Evolutionary conservation across 2,888 invertebrate species (phyloP).

Genomic region (Spisula subtruncata): DNA sequence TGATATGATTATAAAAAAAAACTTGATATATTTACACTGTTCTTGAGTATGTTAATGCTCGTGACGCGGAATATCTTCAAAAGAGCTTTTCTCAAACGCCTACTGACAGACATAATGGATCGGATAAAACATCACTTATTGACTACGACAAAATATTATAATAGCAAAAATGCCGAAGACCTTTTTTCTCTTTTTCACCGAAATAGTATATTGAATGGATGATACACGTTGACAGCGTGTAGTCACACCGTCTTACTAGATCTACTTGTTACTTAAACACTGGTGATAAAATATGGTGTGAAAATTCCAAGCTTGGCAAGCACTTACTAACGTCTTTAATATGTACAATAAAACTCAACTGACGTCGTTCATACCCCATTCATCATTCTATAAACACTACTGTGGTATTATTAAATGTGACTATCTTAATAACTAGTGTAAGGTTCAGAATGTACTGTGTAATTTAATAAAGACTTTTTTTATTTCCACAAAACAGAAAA

Average conservation of each 20-base stretch:
- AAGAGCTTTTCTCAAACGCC: background rate
- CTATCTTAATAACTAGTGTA: background rate
- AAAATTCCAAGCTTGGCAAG: slow-evolving; percentile 46
- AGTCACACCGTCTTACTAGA: slow-evolving; percentile 6
- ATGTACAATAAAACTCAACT: slow-evolving; percentile 41
- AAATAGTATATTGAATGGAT: slow-evolving; percentile 21
- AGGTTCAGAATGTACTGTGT: background rate
- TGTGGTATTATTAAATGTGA: slow-evolving; percentile 5
- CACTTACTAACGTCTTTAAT: background rate
- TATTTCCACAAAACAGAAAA: background rate
- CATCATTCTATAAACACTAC: background rate
- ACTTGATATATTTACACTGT: background rate
- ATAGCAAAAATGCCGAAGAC: slow-evolving; percentile 9
- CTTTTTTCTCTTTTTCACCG: background rate
- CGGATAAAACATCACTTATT: background rate
- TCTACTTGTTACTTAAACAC: slow-evolving; percentile 45
- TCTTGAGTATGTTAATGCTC: no score
- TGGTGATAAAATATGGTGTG: slow-evolving; percentile 33
- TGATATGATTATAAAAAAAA: background rate
- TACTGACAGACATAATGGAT: slow-evolving; percentile 25
- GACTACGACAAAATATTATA: slow-evolving; percentile 18
- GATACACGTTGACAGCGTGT: slow-evolving; percentile 29
- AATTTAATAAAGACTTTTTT: background rate
- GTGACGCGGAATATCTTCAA: background rate
- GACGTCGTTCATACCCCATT: background rate